Conservation (phyloP, 2,888 invertebrate species). For the Limnephilus rhombicus region DNA sequence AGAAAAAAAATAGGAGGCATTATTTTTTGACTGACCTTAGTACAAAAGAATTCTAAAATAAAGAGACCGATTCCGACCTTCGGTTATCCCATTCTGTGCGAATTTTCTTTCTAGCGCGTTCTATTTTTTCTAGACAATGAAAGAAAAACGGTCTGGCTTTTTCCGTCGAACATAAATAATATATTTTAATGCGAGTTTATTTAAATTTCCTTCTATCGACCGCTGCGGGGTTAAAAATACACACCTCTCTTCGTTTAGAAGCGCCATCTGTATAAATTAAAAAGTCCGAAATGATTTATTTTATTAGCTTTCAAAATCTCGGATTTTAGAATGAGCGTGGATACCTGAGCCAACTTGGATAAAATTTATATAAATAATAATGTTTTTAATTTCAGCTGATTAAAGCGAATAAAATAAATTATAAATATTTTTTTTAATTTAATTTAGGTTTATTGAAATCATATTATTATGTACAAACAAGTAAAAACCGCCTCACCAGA, state of each 20-base stretch:
- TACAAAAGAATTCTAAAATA: too few relatives aligned
- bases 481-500: too few relatives aligned
- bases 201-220: not conserved
- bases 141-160: not conserved
- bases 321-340: not conserved
- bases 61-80: too few relatives aligned
- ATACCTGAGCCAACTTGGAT: not conserved
- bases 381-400: too few relatives aligned
- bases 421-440: too few relatives aligned
- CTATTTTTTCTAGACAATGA: not conserved
- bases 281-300: not conserved
- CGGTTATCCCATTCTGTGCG: too few relatives aligned
- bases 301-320: not conserved
- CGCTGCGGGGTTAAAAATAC: not conserved
- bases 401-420: too few relatives aligned
- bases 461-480: too few relatives aligned
- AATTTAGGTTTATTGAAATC: too few relatives aligned
- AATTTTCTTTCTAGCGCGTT: not conserved
- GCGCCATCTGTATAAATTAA: not conserved
- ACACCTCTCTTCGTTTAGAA: not conserved
- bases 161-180: not conserved
- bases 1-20: too few relatives aligned
- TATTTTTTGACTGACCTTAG: too few relatives aligned
- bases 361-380: not conserved
- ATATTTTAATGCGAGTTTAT: not conserved